Evolutionary conservation across 2,888 invertebrate genomes (phyloP), one percentile per base, ranked within the genome.

Genomic region (Drosophila parthenogenetica): DNA sequence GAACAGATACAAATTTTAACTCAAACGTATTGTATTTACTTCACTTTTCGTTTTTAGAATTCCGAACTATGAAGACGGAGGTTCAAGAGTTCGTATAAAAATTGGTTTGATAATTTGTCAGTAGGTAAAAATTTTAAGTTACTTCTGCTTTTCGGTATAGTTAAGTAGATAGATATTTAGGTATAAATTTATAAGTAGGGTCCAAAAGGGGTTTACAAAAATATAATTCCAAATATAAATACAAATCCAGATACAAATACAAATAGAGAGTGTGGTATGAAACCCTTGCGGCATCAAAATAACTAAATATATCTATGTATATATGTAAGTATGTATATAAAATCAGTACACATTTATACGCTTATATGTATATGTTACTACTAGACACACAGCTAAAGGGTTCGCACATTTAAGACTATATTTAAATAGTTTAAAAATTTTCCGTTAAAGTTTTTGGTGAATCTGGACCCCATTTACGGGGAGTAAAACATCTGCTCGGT

Each of bases 281-380:
- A 84, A 84, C 84, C 83, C 54, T 50, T 74, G 65, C 67, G 68
- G 67, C 53, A 46, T 72, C 55, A 70, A 62, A 67, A 62, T 53
- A 86, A 86, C 71, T 66, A 86, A 83, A 80, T 66, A 57, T 68
- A 76, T 62, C 46, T 63, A 63, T 32, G 46, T 48, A 59, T 65
- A 62, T 69, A 59, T 65, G 59, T 69, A 73, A 51, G 49, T 25
- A 74, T 78, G 62, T 79, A 77, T 83, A 87, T 83, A 87, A 83
- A 83, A 87, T 83, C 83, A 83, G 83, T 83, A 83, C 83, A 83
- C 83, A 87, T 79, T 79, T 61, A 78, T 69, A 77, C 77, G 61
- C 64, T 80, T 81, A 73, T 75, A 81, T 81, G 77, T 70, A 54
- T 61, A 5, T 40, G 59, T 43, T 42, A 73, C 69, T 69, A 73